Base-by-base conservation (phyloP, 2,888 invertebrate species). In the Agapostemon virescens region DNA sequence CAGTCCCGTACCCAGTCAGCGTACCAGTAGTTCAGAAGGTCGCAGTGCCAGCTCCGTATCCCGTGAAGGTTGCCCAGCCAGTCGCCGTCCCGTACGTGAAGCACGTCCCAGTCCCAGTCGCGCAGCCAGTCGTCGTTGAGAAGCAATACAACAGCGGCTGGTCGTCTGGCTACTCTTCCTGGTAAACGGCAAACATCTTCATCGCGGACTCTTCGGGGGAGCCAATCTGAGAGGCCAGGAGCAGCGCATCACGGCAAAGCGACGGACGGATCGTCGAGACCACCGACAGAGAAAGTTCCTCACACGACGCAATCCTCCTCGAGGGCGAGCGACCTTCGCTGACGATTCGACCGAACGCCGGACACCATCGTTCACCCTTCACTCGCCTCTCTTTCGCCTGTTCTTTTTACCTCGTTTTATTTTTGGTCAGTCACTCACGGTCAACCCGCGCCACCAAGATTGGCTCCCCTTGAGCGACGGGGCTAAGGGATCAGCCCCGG, bases 21-120 rank as follows among this genome's bases (percentile, higher is more conserved):
- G 89, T 90, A 30, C 90, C 91, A 42, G 88, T 90, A n/a, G n/a
- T n/a, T n/a, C n/a, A n/a, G 73, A 90, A 90, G 75, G 90, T 91
- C 17, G 88, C 91, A 58, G 91, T 91, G 15, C 92, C 92, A 66
- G 89, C 90, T 4, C 90, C 92, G 3, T 92, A 92, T 78, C 80
- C 91, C 45, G 90, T 91, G 64, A 90, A 87, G 38, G 91, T 93
- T 17, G 90, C 92, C 33, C 90, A 91, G 36, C 91, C 92, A 4
- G 91, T 91, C 79, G 85, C 92, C 33, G 93, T 93, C n/a, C 88
- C 87, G 9, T 86, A 91, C 58, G 88, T 91, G 67, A 89, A 90
- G 33, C 87, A 87, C 81, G 85, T 89, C 7, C 86, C 92, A 15
- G 93, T 93, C 11, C 88, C 91, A 9, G 67, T 87, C 71, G 81